phyloP scores from a whole-genome alignment of 2,797 vertebrate genomes.

The Hozukius guyotensis region DNA sequence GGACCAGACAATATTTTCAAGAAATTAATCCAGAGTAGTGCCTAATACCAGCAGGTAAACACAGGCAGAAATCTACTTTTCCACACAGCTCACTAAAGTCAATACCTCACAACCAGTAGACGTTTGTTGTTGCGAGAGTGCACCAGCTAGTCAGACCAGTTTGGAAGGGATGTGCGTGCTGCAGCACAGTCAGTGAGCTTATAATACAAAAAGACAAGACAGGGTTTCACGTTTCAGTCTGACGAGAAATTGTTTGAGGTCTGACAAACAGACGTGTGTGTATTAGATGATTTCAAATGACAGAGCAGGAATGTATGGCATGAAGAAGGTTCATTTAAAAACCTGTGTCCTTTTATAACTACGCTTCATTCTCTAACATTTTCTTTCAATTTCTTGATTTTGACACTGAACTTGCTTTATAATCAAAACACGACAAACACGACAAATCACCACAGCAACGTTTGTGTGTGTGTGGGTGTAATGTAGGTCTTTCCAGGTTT shows the following conservation, averaged over 20 bases:
- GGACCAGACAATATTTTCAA: background rate
- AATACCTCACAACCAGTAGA: background rate
- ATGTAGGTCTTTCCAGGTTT: constrained; percentile 28
- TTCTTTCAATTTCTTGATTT: background rate
- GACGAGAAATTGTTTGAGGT: background rate
- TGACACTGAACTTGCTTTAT: background rate
- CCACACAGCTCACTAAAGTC: background rate
- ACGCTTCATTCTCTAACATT: fast-evolving
- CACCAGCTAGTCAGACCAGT: constrained; percentile 67
- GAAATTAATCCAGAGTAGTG: background rate
- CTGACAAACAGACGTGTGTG: background rate
- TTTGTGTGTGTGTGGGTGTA: background rate
- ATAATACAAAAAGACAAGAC: constrained; percentile 16
- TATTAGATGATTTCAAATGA: background rate
- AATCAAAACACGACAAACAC: background rate
- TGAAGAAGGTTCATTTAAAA: background rate
- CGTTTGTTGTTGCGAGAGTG: constrained; percentile 4
- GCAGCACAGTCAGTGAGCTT: background rate
- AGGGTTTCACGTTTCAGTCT: constrained; percentile 34
- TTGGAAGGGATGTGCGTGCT: background rate
- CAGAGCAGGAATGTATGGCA: background rate
- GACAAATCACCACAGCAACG: background rate
- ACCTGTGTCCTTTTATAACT: background rate
- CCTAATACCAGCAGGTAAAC: background rate
- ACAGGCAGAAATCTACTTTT: background rate